Evolutionary conservation across 2,113 vertebrate genomes (phyloP).

Genomic region (Coryphaenoides rupestris): DNA sequence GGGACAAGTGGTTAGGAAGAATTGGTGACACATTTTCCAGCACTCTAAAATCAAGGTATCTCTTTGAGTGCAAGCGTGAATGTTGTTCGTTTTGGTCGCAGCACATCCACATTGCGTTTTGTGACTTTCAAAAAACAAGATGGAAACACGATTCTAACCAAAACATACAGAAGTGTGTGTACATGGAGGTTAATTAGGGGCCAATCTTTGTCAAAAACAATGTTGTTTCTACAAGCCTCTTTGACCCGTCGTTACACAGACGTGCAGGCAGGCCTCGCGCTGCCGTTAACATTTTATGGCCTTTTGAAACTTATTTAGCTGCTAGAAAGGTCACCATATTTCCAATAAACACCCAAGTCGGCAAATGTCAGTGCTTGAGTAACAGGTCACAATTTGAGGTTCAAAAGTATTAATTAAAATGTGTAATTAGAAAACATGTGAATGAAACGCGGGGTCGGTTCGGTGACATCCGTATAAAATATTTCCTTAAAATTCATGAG

Average conservation of each 20-base stretch:
- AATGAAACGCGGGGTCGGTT: too few relatives aligned
- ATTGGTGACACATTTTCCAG: too few relatives aligned
- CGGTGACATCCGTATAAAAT: too few relatives aligned
- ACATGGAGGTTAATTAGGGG: neutral
- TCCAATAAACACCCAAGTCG: neutral
- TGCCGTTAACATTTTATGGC: neutral
- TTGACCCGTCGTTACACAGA: neutral
- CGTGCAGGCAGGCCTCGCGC: neutral
- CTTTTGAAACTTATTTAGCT: neutral
- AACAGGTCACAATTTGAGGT: neutral
- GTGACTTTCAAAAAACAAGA: too few relatives aligned
- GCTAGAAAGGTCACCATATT: neutral
- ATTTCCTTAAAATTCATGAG: too few relatives aligned
- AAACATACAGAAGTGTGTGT: neutral
- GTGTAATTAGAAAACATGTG: too few relatives aligned
- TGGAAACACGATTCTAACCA: too few relatives aligned
- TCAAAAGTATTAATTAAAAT: neutral
- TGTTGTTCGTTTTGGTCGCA: too few relatives aligned
- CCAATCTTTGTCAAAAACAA: neutral
- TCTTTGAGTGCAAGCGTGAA: too few relatives aligned
- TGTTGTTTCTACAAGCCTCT: neutral
- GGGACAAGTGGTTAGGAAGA: too few relatives aligned
- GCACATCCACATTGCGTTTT: too few relatives aligned
- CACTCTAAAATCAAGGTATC: too few relatives aligned
- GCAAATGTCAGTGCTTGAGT: neutral